Percentiles rank a stretch among this genome's conserved stretches.
Evolutionary conservation across 2,113 vertebrate genomes (phyloP).

Genomic region (Miniopterus natalensis): DNA sequence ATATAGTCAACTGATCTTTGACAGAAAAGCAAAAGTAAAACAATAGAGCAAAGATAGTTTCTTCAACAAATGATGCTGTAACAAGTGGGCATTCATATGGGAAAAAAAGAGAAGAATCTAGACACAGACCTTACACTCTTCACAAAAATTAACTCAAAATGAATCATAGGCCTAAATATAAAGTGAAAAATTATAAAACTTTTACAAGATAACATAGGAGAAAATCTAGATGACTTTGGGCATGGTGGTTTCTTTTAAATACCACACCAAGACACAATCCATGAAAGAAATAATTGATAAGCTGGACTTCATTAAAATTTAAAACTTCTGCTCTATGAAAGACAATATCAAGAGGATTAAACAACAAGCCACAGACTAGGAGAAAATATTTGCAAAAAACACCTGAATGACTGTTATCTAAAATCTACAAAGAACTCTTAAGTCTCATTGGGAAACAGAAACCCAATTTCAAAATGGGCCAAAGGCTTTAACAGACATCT

Average conservation of each 20-base stretch:
- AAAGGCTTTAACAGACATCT: not conserved
- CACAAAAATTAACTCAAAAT: not conserved
- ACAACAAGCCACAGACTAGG: not conserved
- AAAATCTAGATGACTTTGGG: not conserved
- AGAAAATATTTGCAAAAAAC: not conserved
- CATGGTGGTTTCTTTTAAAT: not conserved
- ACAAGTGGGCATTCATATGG: not conserved
- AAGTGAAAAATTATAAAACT: constrained; percentile 4
- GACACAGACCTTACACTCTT: not conserved
- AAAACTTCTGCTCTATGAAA: not conserved
- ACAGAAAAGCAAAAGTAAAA: not conserved
- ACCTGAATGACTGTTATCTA: not conserved
- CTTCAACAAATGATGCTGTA: not conserved
- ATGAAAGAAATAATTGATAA: not conserved
- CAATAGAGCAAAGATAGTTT: not conserved
- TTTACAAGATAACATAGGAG: not conserved
- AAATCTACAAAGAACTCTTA: not conserved
- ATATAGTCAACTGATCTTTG: not conserved
- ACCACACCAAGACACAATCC: not conserved
- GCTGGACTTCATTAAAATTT: not conserved
- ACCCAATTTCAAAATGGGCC: not conserved
- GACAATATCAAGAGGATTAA: not conserved
- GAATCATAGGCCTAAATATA: not conserved
- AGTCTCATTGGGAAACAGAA: not conserved
- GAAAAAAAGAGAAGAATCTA: not conserved